phyloP scores from a whole-genome alignment of 2,797 vertebrate species.

The Cryptoblepharus egeriae region DNA sequence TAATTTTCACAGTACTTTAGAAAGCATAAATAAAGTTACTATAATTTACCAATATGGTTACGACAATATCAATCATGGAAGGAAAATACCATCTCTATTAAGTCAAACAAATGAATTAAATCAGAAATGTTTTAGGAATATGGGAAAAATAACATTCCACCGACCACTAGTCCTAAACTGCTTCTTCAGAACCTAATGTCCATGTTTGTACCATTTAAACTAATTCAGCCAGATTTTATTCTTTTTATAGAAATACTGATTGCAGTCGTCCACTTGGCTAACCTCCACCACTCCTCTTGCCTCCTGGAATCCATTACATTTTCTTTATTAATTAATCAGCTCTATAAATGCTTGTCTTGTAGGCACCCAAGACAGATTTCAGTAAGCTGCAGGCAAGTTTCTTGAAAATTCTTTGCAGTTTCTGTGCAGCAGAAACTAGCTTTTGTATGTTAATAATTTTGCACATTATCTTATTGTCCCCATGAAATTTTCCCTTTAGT shows the following conservation, averaged over 20 bases:
- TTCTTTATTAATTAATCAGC: background rate
- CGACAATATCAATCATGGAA: no score
- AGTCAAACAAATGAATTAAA: no score
- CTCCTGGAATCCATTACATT: background rate
- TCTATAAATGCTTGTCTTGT: slow-evolving; percentile 3
- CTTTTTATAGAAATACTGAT: slow-evolving; percentile 9
- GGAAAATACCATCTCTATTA: no score
- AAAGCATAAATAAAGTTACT: no score
- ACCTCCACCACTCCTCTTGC: background rate
- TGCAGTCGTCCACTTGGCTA: no score
- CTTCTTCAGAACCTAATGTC: slow-evolving; percentile 1
- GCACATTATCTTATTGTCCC: background rate
- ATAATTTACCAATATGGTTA: no score
- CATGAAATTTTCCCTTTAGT: background rate
- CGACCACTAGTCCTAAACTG: no score
- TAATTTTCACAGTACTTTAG: no score
- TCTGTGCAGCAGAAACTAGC: background rate
- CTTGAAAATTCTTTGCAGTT: slow-evolving; percentile 35
- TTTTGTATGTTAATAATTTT: background rate
- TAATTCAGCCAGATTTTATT: slow-evolving; percentile 23
- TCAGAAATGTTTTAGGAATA: no score
- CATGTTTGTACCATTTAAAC: background rate
- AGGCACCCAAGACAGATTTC: slow-evolving; percentile 25
- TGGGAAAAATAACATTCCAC: no score
- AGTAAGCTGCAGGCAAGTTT: slow-evolving; percentile 15